A percentile compares a stretch with the other conserved stretches of the same genome.
phyloP scores from a whole-genome alignment of 2,888 invertebrate genomes.

The Thecophora atra region DNA sequence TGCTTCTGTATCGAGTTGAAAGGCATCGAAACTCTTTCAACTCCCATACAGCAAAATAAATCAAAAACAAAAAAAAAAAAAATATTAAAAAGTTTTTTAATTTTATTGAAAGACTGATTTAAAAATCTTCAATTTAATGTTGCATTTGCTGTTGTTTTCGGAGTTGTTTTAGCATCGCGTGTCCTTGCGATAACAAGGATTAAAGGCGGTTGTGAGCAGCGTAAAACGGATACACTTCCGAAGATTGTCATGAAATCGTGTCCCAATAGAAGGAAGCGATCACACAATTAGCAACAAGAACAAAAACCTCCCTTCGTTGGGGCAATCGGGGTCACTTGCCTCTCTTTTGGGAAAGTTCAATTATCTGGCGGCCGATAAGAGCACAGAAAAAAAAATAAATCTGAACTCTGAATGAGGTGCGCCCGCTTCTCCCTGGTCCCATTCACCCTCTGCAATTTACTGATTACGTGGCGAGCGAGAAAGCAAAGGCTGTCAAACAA shows the following conservation, averaged over 20 bases:
- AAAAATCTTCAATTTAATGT: too few species aligned
- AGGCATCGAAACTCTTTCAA: too few species aligned
- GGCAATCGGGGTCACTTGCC: too few species aligned
- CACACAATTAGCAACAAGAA: slow-evolving; percentile 3
- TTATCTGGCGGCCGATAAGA: slow-evolving; percentile 6
- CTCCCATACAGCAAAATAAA: too few species aligned
- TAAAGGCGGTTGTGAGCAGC: not conserved
- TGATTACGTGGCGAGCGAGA: too few species aligned
- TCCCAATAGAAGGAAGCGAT: not conserved
- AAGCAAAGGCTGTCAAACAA: too few species aligned
- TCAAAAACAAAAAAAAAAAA: too few species aligned
- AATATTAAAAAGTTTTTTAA: too few species aligned
- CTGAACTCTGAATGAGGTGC: not conserved
- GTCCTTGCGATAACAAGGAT: slow-evolving; percentile 17
- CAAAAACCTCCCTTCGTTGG: not conserved
- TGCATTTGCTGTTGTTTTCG: not conserved
- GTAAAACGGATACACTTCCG: not conserved
- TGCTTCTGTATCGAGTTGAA: too few species aligned
- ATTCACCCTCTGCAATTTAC: not conserved
- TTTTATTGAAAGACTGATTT: too few species aligned
- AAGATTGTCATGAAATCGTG: not conserved
- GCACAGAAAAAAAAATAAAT: slow-evolving; percentile 3
- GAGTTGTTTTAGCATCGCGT: not conserved
- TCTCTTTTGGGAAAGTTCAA: too few species aligned
- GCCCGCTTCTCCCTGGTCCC: not conserved